A percentile compares a stretch with the other conserved stretches of the same genome.
Conservation (phyloP, 2,888 invertebrate species). For the Limnephilus lunatus region DNA sequence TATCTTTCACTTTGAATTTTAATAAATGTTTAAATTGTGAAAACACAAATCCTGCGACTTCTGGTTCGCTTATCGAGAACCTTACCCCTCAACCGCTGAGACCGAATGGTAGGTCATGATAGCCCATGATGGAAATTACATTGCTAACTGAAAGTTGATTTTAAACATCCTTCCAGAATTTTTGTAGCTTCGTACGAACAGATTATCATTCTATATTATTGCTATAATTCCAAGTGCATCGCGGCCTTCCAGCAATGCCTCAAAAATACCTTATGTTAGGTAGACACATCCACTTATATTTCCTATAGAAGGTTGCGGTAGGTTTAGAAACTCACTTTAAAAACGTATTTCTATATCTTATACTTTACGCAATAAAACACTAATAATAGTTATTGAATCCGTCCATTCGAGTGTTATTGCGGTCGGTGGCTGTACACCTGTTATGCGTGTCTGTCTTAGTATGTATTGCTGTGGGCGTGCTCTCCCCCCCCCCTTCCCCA, state of each 20-base stretch:
- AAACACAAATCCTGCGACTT: too few relatives aligned
- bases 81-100: too few relatives aligned
- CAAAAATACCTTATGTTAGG: too few relatives aligned
- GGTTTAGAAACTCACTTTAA: neutral
- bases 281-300: neutral
- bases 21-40: too few relatives aligned
- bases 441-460: neutral
- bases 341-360: neutral
- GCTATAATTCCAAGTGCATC: too few relatives aligned
- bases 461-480: neutral
- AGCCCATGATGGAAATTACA: neutral
- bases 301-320: neutral
- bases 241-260: too few relatives aligned
- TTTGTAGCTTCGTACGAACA: neutral
- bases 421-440: neutral
- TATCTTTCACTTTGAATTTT: too few relatives aligned
- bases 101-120: too few relatives aligned
- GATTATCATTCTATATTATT: neutral
- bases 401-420: neutral
- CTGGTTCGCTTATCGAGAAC: too few relatives aligned
- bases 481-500: neutral
- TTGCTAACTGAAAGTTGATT: neutral
- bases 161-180: neutral
- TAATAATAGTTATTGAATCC: neutral
- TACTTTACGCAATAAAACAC: neutral